Base-by-base conservation (phyloP, 2,797 vertebrate genomes). In the Lagodon rhomboides region DNA sequence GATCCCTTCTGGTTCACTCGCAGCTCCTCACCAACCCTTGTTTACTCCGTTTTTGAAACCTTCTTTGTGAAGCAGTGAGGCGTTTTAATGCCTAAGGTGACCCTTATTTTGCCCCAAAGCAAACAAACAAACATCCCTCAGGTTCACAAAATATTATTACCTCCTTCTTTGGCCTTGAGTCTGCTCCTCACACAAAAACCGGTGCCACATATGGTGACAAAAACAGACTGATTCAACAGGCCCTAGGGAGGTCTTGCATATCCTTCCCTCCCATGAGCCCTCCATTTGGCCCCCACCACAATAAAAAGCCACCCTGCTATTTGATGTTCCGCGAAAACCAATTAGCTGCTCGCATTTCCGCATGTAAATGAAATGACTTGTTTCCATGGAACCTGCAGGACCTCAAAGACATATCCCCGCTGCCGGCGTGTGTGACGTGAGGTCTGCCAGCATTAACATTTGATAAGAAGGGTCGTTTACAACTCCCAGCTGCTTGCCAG, bases 361-460 rank as follows among this genome's bases (percentile, higher is more conserved):
- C 93, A 94, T 94, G 92, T 93, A 94, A 95, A 95, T 95, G 89
- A 94, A 95, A 95, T 93, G 89, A 93, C 93, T 94, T 93, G 94
- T 95, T 95, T 95, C 94, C 92, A 92, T 89, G 94, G 93, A 93
- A 95, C 93, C 94, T 94, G 87, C 87, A 86, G 85, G 93, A 94
- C 93, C 95, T 95, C 92, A 94, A 94, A 95, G 94, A 92, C 93
- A 92, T 90, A 91, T 92, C 88, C 90, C 89, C 68, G 81, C 85
- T 83, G 86, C 90, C 84, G 88, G 92, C 44, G 79, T 61, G 75
- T 89, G 89, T 91, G 89, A 94, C 90, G 91, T 80, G 84, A 86
- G 91, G 92, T 90, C 92, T 94, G 93, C 92, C 93, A 93, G 94
- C 95, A 95, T 96, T 96, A 96, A 95, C 95, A 96, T 96, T 95